phyloP scores from a whole-genome alignment of 1,140 invertebrate species.

The Drosophila pruinosa region DNA sequence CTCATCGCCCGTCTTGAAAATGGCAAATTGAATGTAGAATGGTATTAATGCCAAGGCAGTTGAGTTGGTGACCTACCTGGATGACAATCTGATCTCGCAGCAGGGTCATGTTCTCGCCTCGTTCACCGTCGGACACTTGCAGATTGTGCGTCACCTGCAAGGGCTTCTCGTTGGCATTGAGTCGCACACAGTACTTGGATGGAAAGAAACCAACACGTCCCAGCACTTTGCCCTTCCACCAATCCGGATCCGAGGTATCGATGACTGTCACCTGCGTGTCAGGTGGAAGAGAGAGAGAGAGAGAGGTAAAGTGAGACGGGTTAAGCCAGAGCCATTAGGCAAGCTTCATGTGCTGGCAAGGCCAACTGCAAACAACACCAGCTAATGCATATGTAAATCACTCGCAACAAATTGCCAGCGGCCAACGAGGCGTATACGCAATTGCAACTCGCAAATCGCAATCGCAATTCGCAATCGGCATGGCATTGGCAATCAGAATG shows the following conservation, averaged over 20 bases:
- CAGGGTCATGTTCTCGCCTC: constrained; percentile 86
- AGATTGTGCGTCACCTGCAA: constrained; percentile 91
- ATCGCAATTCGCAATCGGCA: constrained; percentile 38
- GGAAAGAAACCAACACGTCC: constrained; percentile 96
- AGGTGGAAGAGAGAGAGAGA: neutral
- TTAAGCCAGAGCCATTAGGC: constrained; percentile 1
- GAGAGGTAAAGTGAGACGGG: neutral
- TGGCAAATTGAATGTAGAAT: neutral
- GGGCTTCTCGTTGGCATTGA: constrained; percentile 94
- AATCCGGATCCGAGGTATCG: constrained; percentile 96
- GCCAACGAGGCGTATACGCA: constrained; percentile 28
- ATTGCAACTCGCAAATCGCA: neutral
- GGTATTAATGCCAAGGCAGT: neutral
- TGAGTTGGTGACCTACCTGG: constrained; percentile 82
- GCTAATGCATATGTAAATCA: constrained; percentile 47
- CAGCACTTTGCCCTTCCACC: constrained; percentile 98
- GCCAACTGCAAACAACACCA: constrained; percentile 2
- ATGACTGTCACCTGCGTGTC: constrained; percentile 90
- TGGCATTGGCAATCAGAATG: constrained; percentile 38
- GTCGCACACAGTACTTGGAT: constrained; percentile 95
- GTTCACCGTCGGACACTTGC: constrained; percentile 86
- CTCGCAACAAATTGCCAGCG: constrained; percentile 20
- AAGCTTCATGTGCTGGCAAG: neutral
- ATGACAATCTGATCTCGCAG: constrained; percentile 90
- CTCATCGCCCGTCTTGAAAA: constrained; percentile 90